Percentiles rank a stretch among this genome's conserved stretches.
Conservation (phyloP, 2,888 invertebrate species). For the Masnerella sp. region DNA sequence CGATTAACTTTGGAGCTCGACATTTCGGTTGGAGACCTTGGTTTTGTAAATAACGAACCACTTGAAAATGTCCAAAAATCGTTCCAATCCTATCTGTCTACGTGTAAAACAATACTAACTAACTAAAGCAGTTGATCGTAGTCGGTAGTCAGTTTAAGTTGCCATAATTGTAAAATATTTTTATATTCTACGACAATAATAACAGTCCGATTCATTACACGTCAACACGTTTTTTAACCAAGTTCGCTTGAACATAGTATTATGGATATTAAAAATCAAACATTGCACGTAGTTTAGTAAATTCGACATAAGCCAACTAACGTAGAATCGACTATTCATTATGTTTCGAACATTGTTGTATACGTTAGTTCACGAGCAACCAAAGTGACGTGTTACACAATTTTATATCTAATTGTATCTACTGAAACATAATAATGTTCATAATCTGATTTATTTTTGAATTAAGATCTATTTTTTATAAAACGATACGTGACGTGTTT, state of each 20-base stretch:
- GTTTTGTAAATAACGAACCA: conserved; percentile 8
- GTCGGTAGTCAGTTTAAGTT: conserved; percentile 10
- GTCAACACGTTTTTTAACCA: not conserved
- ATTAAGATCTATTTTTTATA: conserved; percentile 46
- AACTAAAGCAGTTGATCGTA: not conserved
- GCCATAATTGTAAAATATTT: conserved; percentile 19
- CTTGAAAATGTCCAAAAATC: conserved; percentile 5
- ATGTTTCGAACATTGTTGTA: conserved; percentile 10
- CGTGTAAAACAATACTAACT: not conserved
- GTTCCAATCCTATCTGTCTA: conserved; percentile 9
- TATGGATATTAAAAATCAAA: conserved; percentile 6
- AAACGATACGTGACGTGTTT: conserved; percentile 22
- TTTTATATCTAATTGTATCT: too few relatives aligned
- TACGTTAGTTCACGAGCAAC: conserved; percentile 1
- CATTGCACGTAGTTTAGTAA: conserved; percentile 3
- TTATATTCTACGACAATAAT: conserved; percentile 32
- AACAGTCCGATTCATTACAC: conserved; percentile 17
- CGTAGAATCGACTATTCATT: not conserved
- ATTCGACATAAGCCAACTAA: conserved; percentile 8
- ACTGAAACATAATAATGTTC: too few relatives aligned
- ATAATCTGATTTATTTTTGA: conserved; percentile 35
- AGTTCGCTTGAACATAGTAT: conserved; percentile 7
- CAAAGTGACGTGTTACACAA: too few relatives aligned
- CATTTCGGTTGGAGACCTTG: not conserved
- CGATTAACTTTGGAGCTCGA: not conserved